These are phyloP conservation scores for Halisarca cf. caerulea DNA, from an alignment of 37 sponge, comb jelly and placozoan genomes.

Conservation along the genomic window DNA sequence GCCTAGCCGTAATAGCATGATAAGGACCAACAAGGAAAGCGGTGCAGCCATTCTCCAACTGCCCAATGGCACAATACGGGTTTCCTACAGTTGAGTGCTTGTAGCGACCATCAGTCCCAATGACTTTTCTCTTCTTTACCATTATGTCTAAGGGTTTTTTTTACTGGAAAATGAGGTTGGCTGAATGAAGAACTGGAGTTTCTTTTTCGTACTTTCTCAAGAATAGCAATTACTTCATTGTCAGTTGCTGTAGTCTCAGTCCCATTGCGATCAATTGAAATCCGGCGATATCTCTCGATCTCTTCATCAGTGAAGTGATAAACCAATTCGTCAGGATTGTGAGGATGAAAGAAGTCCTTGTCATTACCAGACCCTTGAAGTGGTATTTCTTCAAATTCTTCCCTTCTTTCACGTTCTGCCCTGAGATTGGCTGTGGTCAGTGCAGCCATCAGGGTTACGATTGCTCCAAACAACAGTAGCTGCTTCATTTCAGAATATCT, in stretches of 20 bases:
- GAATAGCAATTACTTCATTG: neutral
- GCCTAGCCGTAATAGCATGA: slow-evolving; percentile 9
- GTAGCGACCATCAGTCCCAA: slow-evolving; percentile 16
- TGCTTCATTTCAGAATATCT: too few relatives aligned
- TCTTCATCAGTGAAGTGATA: slow-evolving; percentile 9
- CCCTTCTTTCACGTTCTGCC: too few relatives aligned
- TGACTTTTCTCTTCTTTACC: neutral
- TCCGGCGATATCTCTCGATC: slow-evolving; percentile 7
- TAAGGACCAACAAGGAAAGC: slow-evolving; percentile 30
- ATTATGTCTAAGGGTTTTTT: neutral
- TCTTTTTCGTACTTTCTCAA: neutral
- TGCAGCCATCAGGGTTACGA: too few relatives aligned
- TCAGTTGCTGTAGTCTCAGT: neutral
- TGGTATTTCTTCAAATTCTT: too few relatives aligned
- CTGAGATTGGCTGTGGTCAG: too few relatives aligned
- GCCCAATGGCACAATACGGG: neutral
- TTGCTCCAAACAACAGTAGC: too few relatives aligned
- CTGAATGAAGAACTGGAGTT: neutral
- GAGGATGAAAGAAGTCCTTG: too few relatives aligned
- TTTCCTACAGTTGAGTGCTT: too few relatives aligned
- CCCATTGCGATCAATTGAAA: neutral
- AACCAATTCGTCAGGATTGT: too few relatives aligned
- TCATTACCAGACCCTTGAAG: too few relatives aligned
- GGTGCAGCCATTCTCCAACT: slow-evolving; percentile 14
- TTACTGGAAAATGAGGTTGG: neutral